Conservation (phyloP, 2,797 vertebrate genomes). For the Mus caroli region DNA sequence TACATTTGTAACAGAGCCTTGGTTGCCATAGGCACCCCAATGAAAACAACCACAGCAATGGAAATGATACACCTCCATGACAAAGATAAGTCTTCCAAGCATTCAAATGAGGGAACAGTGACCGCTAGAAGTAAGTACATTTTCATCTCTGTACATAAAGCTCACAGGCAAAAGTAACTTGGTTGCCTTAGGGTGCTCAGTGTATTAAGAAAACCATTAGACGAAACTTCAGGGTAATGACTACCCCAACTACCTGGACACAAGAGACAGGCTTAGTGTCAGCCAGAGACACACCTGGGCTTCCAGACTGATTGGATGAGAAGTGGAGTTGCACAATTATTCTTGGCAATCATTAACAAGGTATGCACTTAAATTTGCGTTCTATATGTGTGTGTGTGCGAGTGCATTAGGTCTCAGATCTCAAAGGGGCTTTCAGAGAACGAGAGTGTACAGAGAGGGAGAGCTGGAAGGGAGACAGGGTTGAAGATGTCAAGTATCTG, state of each 20-base stretch:
- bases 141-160: not conserved
- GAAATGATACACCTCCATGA: not conserved
- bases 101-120: not conserved
- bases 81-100: not conserved
- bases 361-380: not conserved
- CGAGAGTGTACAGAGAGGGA: not conserved
- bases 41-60: not conserved
- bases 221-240: not conserved
- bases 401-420: not conserved
- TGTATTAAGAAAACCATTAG: not conserved
- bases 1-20: no score
- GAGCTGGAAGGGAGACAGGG: not conserved
- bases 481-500: not conserved
- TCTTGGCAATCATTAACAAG: not conserved
- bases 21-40: no score
- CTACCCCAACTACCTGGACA: not conserved
- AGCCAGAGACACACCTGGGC: not conserved
- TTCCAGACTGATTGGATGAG: not conserved
- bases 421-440: not conserved
- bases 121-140: no score
- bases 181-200: not conserved
- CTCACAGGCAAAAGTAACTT: not conserved
- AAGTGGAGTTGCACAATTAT: not conserved
- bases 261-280: not conserved
- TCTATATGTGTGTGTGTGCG: not conserved